Base-by-base conservation (phyloP, 2,888 invertebrate genomes). In the Lycaena phlaeas region DNA sequence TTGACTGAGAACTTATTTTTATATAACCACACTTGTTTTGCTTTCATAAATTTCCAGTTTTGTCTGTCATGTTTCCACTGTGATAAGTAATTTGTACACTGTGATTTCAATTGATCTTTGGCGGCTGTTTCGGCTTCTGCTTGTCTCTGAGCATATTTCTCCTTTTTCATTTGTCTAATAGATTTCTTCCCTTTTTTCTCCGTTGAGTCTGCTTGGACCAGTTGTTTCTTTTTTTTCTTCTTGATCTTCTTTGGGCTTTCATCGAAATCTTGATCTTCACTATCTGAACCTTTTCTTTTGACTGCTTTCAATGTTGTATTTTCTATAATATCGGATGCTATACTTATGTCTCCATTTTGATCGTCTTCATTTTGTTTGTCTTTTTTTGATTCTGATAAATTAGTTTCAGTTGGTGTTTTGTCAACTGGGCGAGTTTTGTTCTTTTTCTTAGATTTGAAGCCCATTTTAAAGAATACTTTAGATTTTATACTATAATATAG, bases 41-140 rank as follows among this genome's bases (percentile, higher is more conserved):
- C 68, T 68, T 94, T 94, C 68, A 91, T 91, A 62, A 94, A 94
- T 66, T 92, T 94, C 94, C 94, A 94, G 53, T 90, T 87, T 30
- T 70, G 71, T 49, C 73, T 86, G 45, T 87, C 85, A 59, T 91
- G 84, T 64, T 92, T 90, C 93, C 94, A 94, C 57, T 89, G 87
- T 1, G 88, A 88, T 38, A 93, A 63, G 60, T 93, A 93, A 56
- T 82, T 88, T 11, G 89, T 71, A 44, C 89, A 89, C 44, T 88
- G 88, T 30, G 86, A 70, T 52, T 87, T 88, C 7, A 87, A 78
- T 40, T 86, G 86, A 40, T 87, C 74, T 53, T 86, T 86, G 7
- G 73, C 65, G 31, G 82, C 84, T 36, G 81, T 70, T 54, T 85
- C 86, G 34, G 86, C 87, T 36, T 85, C 82, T 29, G 86, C 85